phyloP scores from a whole-genome alignment of 2,888 invertebrate species.

The Erpobdella octoculata region DNA sequence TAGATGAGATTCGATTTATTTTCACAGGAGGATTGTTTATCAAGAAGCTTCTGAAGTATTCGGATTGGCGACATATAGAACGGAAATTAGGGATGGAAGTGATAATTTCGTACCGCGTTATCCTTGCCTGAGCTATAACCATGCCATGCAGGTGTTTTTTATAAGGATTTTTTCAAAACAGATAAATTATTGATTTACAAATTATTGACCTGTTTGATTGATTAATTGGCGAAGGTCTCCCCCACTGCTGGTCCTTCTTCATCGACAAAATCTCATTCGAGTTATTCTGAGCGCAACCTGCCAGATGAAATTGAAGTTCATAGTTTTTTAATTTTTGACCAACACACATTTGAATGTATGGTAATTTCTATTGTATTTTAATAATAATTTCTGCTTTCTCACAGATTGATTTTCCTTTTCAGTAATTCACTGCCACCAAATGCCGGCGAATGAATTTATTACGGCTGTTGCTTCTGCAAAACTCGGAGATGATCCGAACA shows the following conservation, averaged over 20 bases:
- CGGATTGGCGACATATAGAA: slow-evolving; percentile 80
- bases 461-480: slow-evolving; percentile 81
- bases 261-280: background rate
- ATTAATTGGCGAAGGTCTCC: background rate
- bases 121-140: slow-evolving; percentile 17
- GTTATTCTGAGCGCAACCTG: slow-evolving; percentile 47
- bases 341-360: slow-evolving; percentile 80
- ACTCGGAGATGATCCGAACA: slow-evolving; percentile 79
- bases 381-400: background rate
- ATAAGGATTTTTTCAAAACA: too few relatives aligned
- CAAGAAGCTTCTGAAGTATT: slow-evolving; percentile 74
- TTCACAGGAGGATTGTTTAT: slow-evolving; percentile 76
- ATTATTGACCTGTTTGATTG: background rate
- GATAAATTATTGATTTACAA: background rate
- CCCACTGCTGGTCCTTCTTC: background rate
- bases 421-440: slow-evolving; percentile 87
- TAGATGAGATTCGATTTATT: background rate
- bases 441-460: slow-evolving; percentile 81
- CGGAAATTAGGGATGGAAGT: slow-evolving; percentile 61
- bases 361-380: background rate
- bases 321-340: slow-evolving; percentile 77
- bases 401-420: slow-evolving; percentile 21
- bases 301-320: slow-evolving; percentile 84
- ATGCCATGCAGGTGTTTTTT: background rate
- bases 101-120: slow-evolving; percentile 28